Percentiles rank a stretch among this genome's conserved stretches.
These are phyloP conservation scores for Hetaerina titia DNA, from an alignment of 2,888 invertebrate genomes.

Conservation along the genomic window DNA sequence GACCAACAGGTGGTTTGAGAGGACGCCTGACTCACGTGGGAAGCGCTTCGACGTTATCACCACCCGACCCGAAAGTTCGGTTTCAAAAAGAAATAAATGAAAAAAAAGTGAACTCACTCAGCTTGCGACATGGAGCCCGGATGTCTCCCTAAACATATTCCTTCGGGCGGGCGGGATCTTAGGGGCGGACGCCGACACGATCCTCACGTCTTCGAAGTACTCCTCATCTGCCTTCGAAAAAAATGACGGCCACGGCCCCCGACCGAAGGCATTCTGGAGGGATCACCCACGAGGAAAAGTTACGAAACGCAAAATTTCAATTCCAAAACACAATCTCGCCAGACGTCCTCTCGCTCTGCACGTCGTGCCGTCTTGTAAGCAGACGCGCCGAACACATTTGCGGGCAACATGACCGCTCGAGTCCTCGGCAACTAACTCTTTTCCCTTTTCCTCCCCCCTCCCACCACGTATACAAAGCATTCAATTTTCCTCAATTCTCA, in stretches of 20 bases:
- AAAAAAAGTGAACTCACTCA: not conserved
- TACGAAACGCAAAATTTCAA: not conserved
- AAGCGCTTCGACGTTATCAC: not conserved
- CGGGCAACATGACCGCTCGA: not conserved
- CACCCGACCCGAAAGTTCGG: not conserved
- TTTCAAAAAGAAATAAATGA: not conserved
- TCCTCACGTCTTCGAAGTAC: not conserved
- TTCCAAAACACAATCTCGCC: not conserved
- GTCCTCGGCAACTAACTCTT: not conserved
- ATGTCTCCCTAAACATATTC: not conserved
- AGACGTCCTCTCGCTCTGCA: not conserved
- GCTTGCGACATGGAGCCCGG: not conserved
- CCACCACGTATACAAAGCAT: not conserved
- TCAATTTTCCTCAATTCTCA: conserved; percentile 5
- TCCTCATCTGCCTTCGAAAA: not conserved
- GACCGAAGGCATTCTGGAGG: not conserved
- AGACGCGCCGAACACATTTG: not conserved
- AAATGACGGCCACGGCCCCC: not conserved
- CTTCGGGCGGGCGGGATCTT: not conserved
- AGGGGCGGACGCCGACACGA: not conserved
- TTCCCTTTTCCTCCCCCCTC: not conserved
- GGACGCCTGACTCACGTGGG: not conserved
- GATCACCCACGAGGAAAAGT: not conserved
- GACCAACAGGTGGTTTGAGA: not conserved
- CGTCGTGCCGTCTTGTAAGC: not conserved